Percentiles rank a stretch among this genome's conserved stretches.
phyloP scores from a whole-genome alignment of 2,797 vertebrate genomes.

The Syndactyla subalaris region DNA sequence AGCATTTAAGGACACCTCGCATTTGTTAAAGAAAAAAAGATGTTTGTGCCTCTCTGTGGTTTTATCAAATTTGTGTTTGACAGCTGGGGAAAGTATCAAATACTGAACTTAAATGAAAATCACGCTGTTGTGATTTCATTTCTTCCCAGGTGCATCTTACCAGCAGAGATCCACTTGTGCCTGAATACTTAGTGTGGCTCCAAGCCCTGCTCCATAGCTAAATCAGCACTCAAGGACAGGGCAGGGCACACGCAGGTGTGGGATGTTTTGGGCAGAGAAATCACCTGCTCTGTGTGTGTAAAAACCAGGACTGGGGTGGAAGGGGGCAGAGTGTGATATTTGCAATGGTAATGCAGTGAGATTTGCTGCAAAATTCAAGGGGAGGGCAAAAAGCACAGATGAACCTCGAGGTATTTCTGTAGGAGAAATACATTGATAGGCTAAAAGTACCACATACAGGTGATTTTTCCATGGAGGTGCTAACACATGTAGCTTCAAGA shows the following conservation, averaged over 20 bases:
- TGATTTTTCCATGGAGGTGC: background rate
- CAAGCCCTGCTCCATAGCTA: background rate
- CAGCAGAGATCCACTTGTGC: slow-evolving; percentile 25
- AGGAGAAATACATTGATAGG: background rate
- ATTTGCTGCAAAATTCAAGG: background rate
- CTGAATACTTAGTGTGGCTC: background rate
- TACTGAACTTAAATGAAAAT: slow-evolving; percentile 25
- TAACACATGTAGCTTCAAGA: background rate
- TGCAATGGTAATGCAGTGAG: background rate
- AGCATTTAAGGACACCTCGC: slow-evolving; percentile 72
- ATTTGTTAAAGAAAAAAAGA: slow-evolving; percentile 64
- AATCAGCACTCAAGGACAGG: background rate
- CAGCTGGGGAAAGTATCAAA: background rate
- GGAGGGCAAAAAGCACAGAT: background rate
- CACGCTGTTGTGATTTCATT: background rate
- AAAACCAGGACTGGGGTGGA: fast-evolving
- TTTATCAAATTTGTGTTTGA: slow-evolving; percentile 73
- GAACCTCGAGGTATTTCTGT: no score
- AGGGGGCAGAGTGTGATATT: background rate
- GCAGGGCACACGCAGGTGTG: background rate
- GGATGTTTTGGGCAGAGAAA: background rate
- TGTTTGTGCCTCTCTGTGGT: slow-evolving; percentile 68
- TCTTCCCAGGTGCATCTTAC: slow-evolving; percentile 6
- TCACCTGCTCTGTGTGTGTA: background rate
- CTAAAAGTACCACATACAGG: background rate